A percentile compares a stretch with the other conserved stretches of the same genome.
These are phyloP conservation scores for Drosophila tsacasi DNA, from an alignment of 1,140 invertebrate species.

Conservation along the genomic window DNA sequence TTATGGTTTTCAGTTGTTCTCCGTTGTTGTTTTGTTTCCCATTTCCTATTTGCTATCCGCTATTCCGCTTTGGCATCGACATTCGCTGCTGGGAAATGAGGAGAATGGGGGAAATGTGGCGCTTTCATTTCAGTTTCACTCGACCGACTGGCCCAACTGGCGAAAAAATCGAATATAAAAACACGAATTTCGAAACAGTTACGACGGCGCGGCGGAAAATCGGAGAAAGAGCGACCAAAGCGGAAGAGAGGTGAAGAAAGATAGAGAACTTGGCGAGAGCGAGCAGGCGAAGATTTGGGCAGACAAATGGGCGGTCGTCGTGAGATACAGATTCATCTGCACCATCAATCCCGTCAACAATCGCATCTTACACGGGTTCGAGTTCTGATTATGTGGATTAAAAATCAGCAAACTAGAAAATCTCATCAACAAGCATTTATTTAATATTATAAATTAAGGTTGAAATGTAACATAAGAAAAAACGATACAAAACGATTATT, in stretches of 20 bases:
- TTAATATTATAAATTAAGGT: no score
- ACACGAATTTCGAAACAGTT: constrained; percentile 77
- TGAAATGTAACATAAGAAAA: background rate
- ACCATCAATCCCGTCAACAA: background rate
- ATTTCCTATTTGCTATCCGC: constrained; percentile 12
- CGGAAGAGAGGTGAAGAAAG: constrained; percentile 28
- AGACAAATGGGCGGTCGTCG: constrained; percentile 48
- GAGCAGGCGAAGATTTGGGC: constrained; percentile 25
- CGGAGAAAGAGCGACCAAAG: constrained; percentile 18
- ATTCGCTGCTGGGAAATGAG: constrained; percentile 44
- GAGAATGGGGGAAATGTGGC: constrained; percentile 34
- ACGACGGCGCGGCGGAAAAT: constrained; percentile 28
- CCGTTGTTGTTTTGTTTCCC: constrained; percentile 9
- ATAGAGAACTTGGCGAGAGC: constrained; percentile 1
- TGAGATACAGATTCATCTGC: background rate
- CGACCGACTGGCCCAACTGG: constrained; percentile 69
- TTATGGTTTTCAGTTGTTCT: constrained; percentile 25
- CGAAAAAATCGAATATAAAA: constrained; percentile 79
- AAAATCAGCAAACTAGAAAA: no score
- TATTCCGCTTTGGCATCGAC: constrained; percentile 48
- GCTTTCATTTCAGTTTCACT: constrained; percentile 82
- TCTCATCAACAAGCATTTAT: no score
- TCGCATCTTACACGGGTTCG: constrained; percentile 2
- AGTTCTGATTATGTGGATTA: background rate
- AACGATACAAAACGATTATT: background rate